These are phyloP conservation scores for Rhynchonycteris naso DNA, from an alignment of 2,797 vertebrate genomes.

Conservation along the genomic window DNA sequence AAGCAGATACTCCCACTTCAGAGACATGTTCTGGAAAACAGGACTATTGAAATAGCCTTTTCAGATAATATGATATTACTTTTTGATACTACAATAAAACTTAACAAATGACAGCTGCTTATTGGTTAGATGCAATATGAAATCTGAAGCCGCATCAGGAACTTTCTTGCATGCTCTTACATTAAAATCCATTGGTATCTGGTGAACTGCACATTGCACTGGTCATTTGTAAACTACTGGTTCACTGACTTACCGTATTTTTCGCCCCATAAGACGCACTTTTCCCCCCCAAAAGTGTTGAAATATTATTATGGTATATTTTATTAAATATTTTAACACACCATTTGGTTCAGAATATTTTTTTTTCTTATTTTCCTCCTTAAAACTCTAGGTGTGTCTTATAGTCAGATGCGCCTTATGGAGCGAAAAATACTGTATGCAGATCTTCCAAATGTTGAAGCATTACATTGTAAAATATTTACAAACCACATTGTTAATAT, in stretches of 20 bases:
- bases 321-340: too few relatives aligned
- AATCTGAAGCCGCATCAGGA: background rate
- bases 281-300: too few relatives aligned
- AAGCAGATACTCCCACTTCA: conserved; percentile 20
- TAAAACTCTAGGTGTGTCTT: too few relatives aligned
- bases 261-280: too few relatives aligned
- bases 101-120: background rate
- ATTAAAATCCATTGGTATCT: background rate
- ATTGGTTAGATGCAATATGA: background rate
- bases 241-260: background rate
- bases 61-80: conserved; percentile 23
- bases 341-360: too few relatives aligned
- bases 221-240: background rate
- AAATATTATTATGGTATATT: too few relatives aligned
- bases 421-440: too few relatives aligned
- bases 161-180: background rate
- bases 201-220: background rate
- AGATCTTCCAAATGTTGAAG: too few relatives aligned
- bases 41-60: background rate
- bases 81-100: background rate
- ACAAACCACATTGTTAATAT: conserved; percentile 15
- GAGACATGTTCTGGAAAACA: background rate
- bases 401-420: too few relatives aligned
- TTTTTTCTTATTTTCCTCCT: too few relatives aligned
- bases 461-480: conserved; percentile 22